Conservation (phyloP, 2,888 invertebrate species). For the Empis livida region DNA sequence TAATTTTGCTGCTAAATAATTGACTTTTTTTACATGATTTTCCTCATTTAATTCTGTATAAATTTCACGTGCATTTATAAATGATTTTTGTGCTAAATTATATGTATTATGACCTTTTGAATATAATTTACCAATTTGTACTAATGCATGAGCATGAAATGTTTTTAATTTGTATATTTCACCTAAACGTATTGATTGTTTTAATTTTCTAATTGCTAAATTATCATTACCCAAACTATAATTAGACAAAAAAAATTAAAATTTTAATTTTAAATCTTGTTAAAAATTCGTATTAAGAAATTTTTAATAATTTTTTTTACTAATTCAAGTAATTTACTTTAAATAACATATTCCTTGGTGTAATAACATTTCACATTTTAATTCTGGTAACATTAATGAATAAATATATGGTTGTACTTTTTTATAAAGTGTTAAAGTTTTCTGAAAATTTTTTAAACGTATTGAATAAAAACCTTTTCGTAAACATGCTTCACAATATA, state of each 20-base stretch:
- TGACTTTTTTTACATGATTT: conserved; percentile 3
- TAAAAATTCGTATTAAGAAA: too few species aligned
- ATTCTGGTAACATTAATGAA: neutral
- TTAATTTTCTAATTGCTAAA: conserved; percentile 8
- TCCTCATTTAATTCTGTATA: conserved; percentile 3
- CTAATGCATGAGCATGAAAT: conserved; percentile 5
- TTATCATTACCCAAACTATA: conserved; percentile 1
- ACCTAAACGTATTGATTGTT: conserved; percentile 6
- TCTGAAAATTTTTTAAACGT: neutral
- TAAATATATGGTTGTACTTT: neutral
- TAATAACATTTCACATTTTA: conserved; percentile 10
- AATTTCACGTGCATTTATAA: conserved; percentile 1
- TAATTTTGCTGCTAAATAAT: conserved; percentile 6
- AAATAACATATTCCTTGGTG: conserved; percentile 10
- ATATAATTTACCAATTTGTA: conserved; percentile 11
- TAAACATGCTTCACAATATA: too few species aligned
- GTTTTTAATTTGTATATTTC: conserved; percentile 5
- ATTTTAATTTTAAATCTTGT: too few species aligned
- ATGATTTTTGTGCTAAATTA: conserved; percentile 3
- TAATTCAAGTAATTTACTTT: conserved; percentile 1
- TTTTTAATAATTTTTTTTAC: too few species aligned
- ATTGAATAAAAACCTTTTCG: too few species aligned
- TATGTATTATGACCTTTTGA: neutral
- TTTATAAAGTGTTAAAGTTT: neutral
- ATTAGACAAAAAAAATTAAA: neutral